These are phyloP conservation scores for Knipowitschia caucasica DNA, from an alignment of 2,797 vertebrate species.

Conservation along the genomic window DNA sequence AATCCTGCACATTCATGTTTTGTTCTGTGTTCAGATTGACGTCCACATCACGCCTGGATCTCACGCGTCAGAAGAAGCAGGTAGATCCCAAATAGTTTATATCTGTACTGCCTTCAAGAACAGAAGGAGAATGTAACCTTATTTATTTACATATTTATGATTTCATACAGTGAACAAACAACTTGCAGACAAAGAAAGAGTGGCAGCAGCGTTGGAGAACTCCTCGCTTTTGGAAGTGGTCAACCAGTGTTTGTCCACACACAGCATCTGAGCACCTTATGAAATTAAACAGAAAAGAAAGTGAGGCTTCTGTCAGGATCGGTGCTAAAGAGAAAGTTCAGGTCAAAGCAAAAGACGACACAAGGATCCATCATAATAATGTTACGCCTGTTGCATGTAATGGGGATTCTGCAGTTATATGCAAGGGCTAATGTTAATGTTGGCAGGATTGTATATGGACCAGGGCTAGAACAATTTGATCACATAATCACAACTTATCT, in stretches of 20 bases:
- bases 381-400: background rate
- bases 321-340: background rate
- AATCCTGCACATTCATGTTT: too few species aligned
- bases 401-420: background rate
- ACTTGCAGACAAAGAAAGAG: conserved; percentile 94
- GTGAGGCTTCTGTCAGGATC: background rate
- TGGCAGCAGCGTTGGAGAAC: conserved; percentile 95
- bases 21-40: conserved; percentile 81
- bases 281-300: background rate
- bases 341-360: too few species aligned
- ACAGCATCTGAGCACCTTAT: conserved; percentile 48
- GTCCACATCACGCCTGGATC: conserved; percentile 92
- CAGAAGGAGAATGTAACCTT: background rate
- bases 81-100: conserved; percentile 57
- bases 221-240: conserved; percentile 93
- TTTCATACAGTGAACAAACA: conserved; percentile 90
- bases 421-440: too few species aligned
- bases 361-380: too few species aligned
- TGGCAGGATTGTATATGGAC: too few species aligned
- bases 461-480: too few species aligned
- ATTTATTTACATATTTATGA: background rate
- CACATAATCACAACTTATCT: too few species aligned
- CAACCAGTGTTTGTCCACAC: conserved; percentile 90
- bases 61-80: conserved; percentile 93
- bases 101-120: too few species aligned